Evolutionary conservation across 92 coral and sea anemone species (phyloP).

Genomic region (Phenganax marumi): DNA sequence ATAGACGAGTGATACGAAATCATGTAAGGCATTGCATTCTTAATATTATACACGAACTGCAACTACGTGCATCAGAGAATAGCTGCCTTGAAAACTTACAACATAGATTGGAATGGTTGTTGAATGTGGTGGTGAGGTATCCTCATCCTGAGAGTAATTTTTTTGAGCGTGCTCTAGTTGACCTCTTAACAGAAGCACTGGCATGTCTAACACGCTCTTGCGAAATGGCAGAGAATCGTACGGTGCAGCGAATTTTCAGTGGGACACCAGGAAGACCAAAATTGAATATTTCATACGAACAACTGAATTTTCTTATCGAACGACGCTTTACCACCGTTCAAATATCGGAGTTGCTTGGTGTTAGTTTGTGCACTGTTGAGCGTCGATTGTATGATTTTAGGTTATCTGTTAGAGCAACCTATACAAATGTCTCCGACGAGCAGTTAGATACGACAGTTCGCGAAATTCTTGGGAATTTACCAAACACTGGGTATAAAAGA

Average conservation of each 20-base stretch:
- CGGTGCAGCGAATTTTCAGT: not conserved
- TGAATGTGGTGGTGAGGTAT: not conserved
- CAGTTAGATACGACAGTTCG: too few species aligned
- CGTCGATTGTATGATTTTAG: not conserved
- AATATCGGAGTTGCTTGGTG: not conserved
- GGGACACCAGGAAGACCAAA: too few species aligned
- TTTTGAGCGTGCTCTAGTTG: not conserved
- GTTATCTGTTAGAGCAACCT: not conserved
- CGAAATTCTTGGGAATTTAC: too few species aligned
- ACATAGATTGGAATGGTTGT: not conserved
- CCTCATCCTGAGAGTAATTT: too few species aligned
- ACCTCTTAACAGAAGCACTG: not conserved
- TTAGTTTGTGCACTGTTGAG: constrained; percentile 3
- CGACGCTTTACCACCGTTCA: not conserved
- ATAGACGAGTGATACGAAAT: too few species aligned
- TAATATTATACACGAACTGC: not conserved
- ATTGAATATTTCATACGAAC: not conserved
- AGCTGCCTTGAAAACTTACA: too few species aligned
- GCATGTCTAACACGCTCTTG: not conserved
- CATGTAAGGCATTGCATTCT: not conserved
- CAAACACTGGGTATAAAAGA: too few species aligned
- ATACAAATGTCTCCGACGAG: too few species aligned
- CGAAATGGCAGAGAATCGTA: not conserved
- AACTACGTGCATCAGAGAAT: not conserved
- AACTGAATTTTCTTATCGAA: not conserved